Evolutionary conservation across 2,888 invertebrate genomes (phyloP).

Genomic region (Disparrhopalites patrizii): DNA sequence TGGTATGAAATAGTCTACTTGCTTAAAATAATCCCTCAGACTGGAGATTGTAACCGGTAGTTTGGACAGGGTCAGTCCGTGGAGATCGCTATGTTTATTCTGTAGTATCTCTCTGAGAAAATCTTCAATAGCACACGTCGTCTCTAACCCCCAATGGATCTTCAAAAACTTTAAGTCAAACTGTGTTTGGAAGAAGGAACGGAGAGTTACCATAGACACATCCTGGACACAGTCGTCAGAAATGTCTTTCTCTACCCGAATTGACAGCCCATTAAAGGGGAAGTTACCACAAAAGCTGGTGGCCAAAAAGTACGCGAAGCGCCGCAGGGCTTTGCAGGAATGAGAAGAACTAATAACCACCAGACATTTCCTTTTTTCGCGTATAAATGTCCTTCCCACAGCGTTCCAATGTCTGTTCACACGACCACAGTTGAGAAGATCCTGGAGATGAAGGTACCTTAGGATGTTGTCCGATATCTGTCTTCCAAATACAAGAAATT

Average conservation of each 20-base stretch:
- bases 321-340: not conserved
- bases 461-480: not conserved
- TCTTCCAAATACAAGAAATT: not conserved
- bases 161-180: not conserved
- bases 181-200: not conserved
- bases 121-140: not conserved
- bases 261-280: not conserved
- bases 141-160: not conserved
- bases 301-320: not conserved
- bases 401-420: not conserved
- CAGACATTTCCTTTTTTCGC: not conserved
- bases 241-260: not conserved
- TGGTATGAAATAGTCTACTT: not conserved
- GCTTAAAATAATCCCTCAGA: not conserved
- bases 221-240: not conserved
- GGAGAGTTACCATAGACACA: not conserved
- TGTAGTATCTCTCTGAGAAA: not conserved
- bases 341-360: not conserved
- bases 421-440: not conserved
- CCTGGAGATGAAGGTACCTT: not conserved
- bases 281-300: not conserved
- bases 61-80: not conserved
- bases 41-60: not conserved
- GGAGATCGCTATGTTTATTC: not conserved
- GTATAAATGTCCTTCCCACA: not conserved